A percentile compares a stretch with the other conserved stretches of the same genome.
Conservation (phyloP, 2,888 invertebrate species). For the Meganola albula region DNA sequence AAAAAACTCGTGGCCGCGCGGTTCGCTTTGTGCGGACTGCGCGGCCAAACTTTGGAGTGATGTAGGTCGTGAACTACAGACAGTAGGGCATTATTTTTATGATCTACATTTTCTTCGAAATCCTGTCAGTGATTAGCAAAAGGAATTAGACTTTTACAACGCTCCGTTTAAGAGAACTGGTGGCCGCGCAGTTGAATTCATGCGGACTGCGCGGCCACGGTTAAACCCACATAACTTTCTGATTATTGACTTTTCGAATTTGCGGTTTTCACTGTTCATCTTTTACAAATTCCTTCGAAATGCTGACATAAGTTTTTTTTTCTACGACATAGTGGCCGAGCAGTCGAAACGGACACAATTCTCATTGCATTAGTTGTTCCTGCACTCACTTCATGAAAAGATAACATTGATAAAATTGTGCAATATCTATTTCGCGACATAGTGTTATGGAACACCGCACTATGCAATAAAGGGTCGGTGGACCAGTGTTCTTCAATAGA, state of each 20-base stretch:
- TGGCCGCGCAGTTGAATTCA: conserved; percentile 8
- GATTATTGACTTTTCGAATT: conserved; percentile 5
- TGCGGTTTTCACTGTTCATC: conserved; percentile 5
- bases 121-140: conserved; percentile 10
- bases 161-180: conserved; percentile 9
- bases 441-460: conserved; percentile 2
- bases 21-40: conserved; percentile 6
- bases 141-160: conserved; percentile 9
- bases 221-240: conserved; percentile 9
- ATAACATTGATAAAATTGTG: conserved; percentile 9
- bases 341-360: conserved; percentile 3
- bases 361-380: conserved; percentile 4
- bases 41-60: conserved; percentile 11
- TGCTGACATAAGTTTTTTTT: conserved; percentile 7
- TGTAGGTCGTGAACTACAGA: conserved; percentile 10
- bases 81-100: conserved; percentile 10
- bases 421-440: conserved; percentile 9
- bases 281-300: conserved; percentile 8
- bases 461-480: conserved; percentile 13
- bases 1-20: conserved; percentile 5
- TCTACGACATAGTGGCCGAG: conserved; percentile 3
- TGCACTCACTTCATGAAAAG: conserved; percentile 8
- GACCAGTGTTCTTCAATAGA: conserved; percentile 21
- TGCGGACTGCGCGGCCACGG: conserved; percentile 10
- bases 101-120: conserved; percentile 10